phyloP scores from a whole-genome alignment of 1,140 invertebrate genomes.

The Triops cancriformis region DNA sequence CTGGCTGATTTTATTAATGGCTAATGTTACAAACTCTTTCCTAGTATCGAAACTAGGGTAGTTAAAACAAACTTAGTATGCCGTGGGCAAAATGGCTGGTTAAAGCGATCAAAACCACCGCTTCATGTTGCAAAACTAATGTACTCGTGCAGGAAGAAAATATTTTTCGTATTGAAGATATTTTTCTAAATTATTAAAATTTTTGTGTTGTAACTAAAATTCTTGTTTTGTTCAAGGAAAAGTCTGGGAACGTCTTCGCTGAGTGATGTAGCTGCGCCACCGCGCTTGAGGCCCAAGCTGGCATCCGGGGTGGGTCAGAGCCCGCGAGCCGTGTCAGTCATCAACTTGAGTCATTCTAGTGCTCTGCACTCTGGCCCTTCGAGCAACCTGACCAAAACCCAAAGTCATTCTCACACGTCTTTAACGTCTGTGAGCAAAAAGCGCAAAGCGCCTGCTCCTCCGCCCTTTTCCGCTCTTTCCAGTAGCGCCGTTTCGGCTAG shows the following conservation, averaged over 20 bases:
- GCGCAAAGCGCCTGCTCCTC: constrained; percentile 34
- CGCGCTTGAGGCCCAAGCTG: constrained; percentile 34
- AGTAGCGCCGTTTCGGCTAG: constrained; percentile 20
- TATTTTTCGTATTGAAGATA: too few species aligned
- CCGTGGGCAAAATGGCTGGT: too few species aligned
- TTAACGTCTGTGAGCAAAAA: constrained; percentile 31
- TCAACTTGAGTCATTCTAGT: constrained; percentile 12
- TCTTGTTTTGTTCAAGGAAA: constrained; percentile 37
- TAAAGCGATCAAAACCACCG: too few species aligned
- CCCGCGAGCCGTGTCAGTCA: constrained; percentile 26
- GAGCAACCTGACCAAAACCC: constrained; percentile 30
- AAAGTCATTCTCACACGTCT: constrained; percentile 30
- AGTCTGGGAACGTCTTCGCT: constrained; percentile 35
- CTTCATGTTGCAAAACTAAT: too few species aligned
- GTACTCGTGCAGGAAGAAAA: too few species aligned
- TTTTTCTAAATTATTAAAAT: too few species aligned
- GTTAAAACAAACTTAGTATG: too few species aligned
- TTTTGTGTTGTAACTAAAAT: too few species aligned
- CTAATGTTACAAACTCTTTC: too few species aligned
- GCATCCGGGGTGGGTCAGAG: constrained; percentile 31
- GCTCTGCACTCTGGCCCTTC: constrained; percentile 19
- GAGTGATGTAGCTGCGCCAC: constrained; percentile 34
- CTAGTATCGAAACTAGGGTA: too few species aligned
- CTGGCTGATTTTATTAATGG: too few species aligned
- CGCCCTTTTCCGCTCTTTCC: constrained; percentile 24